These are phyloP conservation scores for Heliconius aoede DNA, from an alignment of 2,888 invertebrate genomes.

Conservation along the genomic window DNA sequence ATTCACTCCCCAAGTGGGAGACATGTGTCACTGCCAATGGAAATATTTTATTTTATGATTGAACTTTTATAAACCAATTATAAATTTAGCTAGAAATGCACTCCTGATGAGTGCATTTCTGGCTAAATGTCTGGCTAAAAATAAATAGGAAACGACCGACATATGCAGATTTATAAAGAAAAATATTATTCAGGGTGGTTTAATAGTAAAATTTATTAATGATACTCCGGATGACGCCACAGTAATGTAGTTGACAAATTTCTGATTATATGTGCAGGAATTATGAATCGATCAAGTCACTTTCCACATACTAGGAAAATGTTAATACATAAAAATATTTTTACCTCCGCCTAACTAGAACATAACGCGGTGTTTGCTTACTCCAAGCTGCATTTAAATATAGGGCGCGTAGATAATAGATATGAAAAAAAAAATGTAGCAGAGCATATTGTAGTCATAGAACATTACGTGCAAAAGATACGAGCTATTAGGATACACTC, in stretches of 20 bases:
- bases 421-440: neutral
- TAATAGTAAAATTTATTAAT: neutral
- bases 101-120: no score
- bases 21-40: no score
- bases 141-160: no score
- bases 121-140: no score
- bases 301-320: neutral
- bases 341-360: neutral
- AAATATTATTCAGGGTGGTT: neutral
- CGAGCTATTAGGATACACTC: constrained; percentile 33
- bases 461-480: constrained; percentile 19
- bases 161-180: no score
- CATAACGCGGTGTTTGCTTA: neutral
- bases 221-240: neutral
- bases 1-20: no score
- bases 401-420: no score
- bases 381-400: no score
- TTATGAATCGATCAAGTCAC: neutral
- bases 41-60: no score
- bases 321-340: neutral
- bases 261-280: neutral
- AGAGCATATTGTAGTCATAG: constrained; percentile 18
- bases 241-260: neutral
- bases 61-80: no score
- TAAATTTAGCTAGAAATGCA: no score